phyloP scores from a whole-genome alignment of 2,888 invertebrate genomes.

The Physocephala rufipes region DNA sequence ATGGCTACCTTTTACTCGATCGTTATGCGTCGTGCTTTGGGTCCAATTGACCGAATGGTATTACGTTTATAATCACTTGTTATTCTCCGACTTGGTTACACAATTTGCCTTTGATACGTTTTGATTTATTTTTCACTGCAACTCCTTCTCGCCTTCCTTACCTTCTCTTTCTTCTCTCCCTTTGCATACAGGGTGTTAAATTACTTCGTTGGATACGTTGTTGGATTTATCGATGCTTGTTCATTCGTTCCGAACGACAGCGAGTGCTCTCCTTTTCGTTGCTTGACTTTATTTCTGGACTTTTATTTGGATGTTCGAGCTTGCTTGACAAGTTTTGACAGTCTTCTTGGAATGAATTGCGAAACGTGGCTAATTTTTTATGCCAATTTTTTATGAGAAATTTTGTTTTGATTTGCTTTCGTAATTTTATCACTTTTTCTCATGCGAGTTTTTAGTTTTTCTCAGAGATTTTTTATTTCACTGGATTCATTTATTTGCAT shows the following conservation, averaged over 20 bases:
- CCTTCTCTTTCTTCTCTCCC: no score
- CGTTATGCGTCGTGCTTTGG: conserved; percentile 1
- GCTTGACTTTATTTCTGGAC: conserved; percentile 22
- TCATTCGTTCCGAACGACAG: conserved; percentile 22
- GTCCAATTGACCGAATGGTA: conserved; percentile 17
- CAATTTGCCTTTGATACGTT: not conserved
- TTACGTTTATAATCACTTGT: conserved; percentile 23
- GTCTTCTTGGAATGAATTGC: conserved; percentile 41
- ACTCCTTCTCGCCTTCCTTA: conserved; percentile 4
- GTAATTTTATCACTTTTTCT: conserved; percentile 43
- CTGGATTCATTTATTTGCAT: conserved; percentile 14
- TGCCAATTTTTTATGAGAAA: conserved; percentile 38
- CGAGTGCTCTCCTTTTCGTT: conserved; percentile 33
- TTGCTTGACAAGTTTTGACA: conserved; percentile 48
- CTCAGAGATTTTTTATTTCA: conserved; percentile 45
- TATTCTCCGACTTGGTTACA: not conserved
- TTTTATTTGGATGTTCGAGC: conserved; percentile 11
- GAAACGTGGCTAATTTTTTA: conserved; percentile 35
- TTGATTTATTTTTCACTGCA: not conserved
- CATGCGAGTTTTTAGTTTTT: conserved; percentile 13
- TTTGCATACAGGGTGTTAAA: not conserved
- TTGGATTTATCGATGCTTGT: conserved; percentile 34
- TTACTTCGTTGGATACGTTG: conserved; percentile 2
- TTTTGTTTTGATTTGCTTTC: no score
- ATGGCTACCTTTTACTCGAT: not conserved